Percentiles rank a stretch among this genome's conserved stretches.
Evolutionary conservation across 1,140 invertebrate species (phyloP).

Genomic region (Steinernema khuongi): DNA sequence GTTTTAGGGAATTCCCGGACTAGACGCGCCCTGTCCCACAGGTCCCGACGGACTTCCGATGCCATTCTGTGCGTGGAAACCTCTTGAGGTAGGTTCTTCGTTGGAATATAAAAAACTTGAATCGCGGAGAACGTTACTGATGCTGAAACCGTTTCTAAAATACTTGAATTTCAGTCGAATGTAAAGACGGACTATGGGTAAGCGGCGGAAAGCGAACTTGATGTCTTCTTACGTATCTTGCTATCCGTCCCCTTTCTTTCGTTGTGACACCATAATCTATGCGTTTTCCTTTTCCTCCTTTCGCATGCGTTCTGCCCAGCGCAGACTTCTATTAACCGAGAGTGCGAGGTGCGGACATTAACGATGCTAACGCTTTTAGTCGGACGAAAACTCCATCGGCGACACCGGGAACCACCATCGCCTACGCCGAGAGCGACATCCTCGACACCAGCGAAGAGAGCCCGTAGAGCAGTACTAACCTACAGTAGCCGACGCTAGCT

Average conservation of each 20-base stretch:
- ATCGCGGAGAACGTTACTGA: too few relatives aligned
- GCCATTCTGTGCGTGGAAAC: conserved; percentile 86
- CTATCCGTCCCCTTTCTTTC: background rate
- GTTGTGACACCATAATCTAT: background rate
- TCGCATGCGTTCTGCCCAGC: background rate
- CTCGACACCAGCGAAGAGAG: background rate
- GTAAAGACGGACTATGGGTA: conserved; percentile 46
- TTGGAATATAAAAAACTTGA: background rate
- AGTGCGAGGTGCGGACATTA: background rate
- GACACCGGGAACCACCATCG: conserved; percentile 5
- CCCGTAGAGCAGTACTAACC: background rate
- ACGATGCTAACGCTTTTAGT: background rate
- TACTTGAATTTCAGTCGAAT: conserved; percentile 33
- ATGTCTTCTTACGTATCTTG: background rate
- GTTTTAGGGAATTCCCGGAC: conserved; percentile 75
- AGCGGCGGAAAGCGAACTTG: conserved; percentile 12
- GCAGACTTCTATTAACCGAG: background rate
- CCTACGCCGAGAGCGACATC: background rate
- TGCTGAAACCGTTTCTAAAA: background rate
- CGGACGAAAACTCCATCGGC: background rate
- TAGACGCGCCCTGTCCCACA: conserved; percentile 91
- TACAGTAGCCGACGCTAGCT: background rate
- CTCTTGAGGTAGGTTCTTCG: conserved; percentile 57
- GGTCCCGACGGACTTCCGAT: conserved; percentile 85
- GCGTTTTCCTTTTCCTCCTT: background rate